Evolutionary conservation across 2,797 vertebrate species (phyloP).

Genomic region (Microcaecilia unicolor): DNA sequence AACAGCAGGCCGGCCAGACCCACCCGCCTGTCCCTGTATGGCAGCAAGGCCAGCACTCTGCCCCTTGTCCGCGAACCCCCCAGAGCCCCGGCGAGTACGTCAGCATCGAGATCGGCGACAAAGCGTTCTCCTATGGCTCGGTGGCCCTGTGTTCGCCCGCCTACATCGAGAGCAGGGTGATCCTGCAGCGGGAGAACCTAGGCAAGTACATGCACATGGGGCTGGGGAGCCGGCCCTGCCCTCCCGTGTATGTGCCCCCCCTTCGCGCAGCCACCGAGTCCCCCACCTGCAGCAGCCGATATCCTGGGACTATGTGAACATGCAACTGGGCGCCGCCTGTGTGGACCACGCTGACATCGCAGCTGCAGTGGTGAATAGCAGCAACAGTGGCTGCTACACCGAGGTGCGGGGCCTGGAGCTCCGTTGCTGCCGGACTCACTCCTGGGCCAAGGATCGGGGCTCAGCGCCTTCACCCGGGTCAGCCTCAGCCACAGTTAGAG

Average conservation of each 20-base stretch:
- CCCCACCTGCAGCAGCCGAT: no score
- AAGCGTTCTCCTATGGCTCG: constrained; percentile 41
- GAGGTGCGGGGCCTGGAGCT: constrained; percentile 37
- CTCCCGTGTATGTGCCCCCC: constrained; percentile 18
- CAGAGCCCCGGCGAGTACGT: constrained; percentile 78
- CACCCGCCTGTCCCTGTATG: constrained; percentile 62
- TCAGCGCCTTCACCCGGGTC: constrained; percentile 65
- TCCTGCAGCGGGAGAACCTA: constrained; percentile 28
- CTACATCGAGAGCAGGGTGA: constrained; percentile 22
- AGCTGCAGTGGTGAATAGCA: constrained; percentile 26
- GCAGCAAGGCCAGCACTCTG: constrained; percentile 70
- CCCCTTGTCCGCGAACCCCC: constrained; percentile 62
- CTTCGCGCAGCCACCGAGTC: constrained; percentile 20
- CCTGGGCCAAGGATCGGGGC: constrained; percentile 40
- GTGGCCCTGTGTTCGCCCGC: constrained; percentile 28
- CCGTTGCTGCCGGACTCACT: constrained; percentile 32
- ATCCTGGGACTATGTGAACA: constrained; percentile 60
- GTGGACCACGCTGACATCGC: constrained; percentile 46
- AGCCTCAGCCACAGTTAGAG: constrained; percentile 62
- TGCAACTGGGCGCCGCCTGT: constrained; percentile 49
- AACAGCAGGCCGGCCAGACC: constrained; percentile 58
- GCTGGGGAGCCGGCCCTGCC: constrained; percentile 42
- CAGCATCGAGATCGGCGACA: constrained; percentile 69
- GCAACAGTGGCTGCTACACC: constrained; percentile 39
- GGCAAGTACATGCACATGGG: constrained; percentile 77